Evolutionary conservation across 2,113 vertebrate species (phyloP).

Genomic region (Bubo blakistoni): DNA sequence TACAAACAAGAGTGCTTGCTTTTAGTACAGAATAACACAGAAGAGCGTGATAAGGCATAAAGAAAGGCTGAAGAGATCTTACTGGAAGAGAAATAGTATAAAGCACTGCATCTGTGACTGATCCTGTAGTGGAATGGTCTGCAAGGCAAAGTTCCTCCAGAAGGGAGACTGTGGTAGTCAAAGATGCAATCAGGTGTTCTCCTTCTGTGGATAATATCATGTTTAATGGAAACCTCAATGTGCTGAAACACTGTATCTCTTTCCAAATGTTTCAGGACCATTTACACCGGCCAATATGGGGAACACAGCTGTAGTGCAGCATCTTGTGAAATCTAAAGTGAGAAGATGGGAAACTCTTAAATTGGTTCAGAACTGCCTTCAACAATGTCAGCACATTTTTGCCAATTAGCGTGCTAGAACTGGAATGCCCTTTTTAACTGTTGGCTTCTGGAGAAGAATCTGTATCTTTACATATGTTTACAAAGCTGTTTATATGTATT

Average conservation of each 20-base stretch:
- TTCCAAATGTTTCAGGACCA: not conserved
- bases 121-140: not conserved
- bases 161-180: not conserved
- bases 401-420: not conserved
- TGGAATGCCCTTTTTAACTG: not conserved
- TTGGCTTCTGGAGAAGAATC: not conserved
- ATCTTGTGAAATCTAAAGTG: not conserved
- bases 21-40: not conserved
- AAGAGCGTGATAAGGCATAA: not conserved
- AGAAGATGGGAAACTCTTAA: not conserved
- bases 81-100: not conserved
- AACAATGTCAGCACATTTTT: not conserved
- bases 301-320: not conserved
- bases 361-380: not conserved
- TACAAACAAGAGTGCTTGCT: not conserved
- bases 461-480: accelerated
- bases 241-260: not conserved
- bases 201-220: not conserved
- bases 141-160: not conserved
- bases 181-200: not conserved
- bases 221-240: not conserved
- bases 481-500: not conserved
- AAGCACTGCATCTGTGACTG: not conserved
- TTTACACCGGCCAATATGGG: not conserved
- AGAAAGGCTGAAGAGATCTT: not conserved